Evolutionary conservation across 2,888 invertebrate genomes (phyloP), one percentile per base, ranked within the genome.

Genomic region (Drosophila subquinaria): DNA sequence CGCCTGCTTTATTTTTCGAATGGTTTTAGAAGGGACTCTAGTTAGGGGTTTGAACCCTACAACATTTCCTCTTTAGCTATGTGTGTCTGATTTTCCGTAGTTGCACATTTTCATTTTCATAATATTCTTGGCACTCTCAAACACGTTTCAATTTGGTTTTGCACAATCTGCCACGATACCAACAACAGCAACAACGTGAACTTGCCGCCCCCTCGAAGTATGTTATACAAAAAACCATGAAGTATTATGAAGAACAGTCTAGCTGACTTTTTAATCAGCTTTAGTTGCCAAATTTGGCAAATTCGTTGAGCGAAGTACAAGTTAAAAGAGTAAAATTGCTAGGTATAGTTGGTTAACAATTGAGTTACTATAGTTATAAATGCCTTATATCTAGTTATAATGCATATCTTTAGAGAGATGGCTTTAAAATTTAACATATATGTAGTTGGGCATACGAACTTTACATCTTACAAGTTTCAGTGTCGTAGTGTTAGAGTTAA

Each of bases 221-320:
- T 76, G 80, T 77, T 64, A 64, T 61, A 69, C 27, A 66, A 75
- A 67, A 51, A 67, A 51, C 47, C 70, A 74, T 71, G 61, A 82
- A 70, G 76, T 81, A 75, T 79, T 48, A 61, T 74, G 62, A 71
- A 73, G 72, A 66, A 47, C 42, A 48, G 42, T 52, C 53, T 51
- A 43, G 65, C 38, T 69, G 71, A 52, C 69, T 65, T 79, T 82
- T 73, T 67, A 48, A 73, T 63, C 69, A 60, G 45, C 56, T 57
- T 63, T 50, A 47, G 33, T 11, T 1, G 10, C 20, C n/a, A 1
- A 15, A 13, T 23, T 30, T 59, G 57, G 30, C 20, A 50, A 57
- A 63, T 72, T 56, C 13, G 43, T 33, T 55, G 20, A n/a, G 3
- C 15, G 5, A 30, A 36, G 10, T 4, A 33, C 11, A 23, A 15